A percentile compares a stretch with the other conserved stretches of the same genome.
Evolutionary conservation across 2,113 vertebrate genomes (phyloP).

Genomic region (Gopherus evgoodei): DNA sequence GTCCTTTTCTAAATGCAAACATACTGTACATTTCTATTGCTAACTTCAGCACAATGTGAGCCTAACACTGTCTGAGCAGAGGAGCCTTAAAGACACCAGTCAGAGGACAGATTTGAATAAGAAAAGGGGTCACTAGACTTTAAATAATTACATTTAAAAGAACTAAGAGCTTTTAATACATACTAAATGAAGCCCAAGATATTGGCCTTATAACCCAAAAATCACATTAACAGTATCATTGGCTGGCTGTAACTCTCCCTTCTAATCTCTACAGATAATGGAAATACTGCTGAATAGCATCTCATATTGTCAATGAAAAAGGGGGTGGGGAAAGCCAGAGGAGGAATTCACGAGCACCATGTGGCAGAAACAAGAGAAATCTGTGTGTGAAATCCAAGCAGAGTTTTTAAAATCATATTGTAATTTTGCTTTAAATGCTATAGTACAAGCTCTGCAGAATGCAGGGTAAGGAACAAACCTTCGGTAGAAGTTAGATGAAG

Average conservation of each 20-base stretch:
- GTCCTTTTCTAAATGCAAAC: not conserved
- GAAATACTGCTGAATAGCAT: not conserved
- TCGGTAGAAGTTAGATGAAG: not conserved
- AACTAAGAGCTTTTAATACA: conserved; percentile 17
- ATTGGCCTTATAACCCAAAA: not conserved
- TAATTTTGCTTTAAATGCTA: not conserved
- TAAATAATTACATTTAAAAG: conserved; percentile 26
- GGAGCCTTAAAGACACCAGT: conserved; percentile 13
- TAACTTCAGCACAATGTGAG: not conserved
- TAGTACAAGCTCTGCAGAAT: not conserved
- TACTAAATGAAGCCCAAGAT: conserved; percentile 14
- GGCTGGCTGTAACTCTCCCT: not conserved
- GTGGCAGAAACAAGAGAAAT: not conserved
- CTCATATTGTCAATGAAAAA: not conserved
- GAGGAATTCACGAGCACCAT: not conserved
- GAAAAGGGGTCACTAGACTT: conserved; percentile 26
- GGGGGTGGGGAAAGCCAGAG: not conserved
- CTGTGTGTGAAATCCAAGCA: not conserved
- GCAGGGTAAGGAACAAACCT: not conserved
- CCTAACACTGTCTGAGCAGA: not conserved
- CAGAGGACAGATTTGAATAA: not conserved
- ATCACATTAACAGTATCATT: not conserved
- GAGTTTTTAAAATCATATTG: not conserved
- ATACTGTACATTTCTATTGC: not conserved
- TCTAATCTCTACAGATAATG: conserved; percentile 3